Evolutionary conservation across 1,140 invertebrate genomes (phyloP).

Genomic region (Arion vulgaris): DNA sequence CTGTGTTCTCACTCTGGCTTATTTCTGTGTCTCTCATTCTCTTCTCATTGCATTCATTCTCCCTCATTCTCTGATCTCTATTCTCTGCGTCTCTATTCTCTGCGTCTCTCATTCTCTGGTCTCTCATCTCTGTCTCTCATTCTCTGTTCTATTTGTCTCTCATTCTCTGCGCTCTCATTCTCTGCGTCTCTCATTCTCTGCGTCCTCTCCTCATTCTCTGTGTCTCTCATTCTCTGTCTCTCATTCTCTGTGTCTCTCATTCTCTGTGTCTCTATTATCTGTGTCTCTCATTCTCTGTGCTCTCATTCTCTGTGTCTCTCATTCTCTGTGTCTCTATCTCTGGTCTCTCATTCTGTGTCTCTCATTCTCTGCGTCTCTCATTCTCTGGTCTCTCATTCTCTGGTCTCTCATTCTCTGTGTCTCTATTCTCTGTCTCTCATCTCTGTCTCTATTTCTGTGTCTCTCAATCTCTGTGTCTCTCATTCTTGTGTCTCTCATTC

Average conservation of each 20-base stretch:
- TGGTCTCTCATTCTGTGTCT: neutral
- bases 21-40: no score
- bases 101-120: neutral
- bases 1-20: neutral
- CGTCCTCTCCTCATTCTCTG: no score
- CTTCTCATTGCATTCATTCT: neutral
- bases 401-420: no score
- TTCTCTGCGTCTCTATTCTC: neutral
- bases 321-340: neutral
- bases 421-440: no score
- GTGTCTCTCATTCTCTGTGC: neutral
- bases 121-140: no score
- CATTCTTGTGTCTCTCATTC: no score
- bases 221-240: neutral
- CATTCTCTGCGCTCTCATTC: no score
- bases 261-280: neutral
- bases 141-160: no score
- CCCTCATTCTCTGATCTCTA: neutral
- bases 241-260: neutral
- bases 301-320: neutral
- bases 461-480: no score
- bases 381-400: no score
- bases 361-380: neutral
- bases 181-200: no score
- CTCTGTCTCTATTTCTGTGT: no score